Percentiles rank a stretch among this genome's conserved stretches.
phyloP scores from a whole-genome alignment of 2,113 vertebrate species.

The Pelobates fuscus region DNA sequence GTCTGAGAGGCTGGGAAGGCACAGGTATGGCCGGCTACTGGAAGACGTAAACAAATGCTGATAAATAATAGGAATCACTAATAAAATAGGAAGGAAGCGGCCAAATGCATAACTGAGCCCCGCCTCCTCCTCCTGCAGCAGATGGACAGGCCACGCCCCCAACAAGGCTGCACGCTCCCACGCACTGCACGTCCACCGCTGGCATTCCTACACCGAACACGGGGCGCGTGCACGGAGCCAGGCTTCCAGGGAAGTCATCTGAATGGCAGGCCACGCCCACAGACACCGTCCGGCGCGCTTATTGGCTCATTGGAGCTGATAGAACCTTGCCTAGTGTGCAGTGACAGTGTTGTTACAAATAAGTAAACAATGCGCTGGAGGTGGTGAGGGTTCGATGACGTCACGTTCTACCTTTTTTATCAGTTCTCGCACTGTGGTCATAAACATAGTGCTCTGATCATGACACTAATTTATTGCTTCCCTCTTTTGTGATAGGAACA shows the following conservation, averaged over 20 bases:
- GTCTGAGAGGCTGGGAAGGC: not conserved
- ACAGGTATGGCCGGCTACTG: not conserved
- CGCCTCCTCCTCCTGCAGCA: constrained; percentile 10
- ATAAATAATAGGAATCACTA: not conserved
- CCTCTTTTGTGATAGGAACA: no score
- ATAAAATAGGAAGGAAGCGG: constrained; percentile 19
- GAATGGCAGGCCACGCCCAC: not conserved
- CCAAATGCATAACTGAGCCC: not conserved
- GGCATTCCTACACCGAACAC: not conserved
- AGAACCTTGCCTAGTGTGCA: no score
- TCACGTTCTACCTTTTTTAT: no score
- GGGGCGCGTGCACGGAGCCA: not conserved
- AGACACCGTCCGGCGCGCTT: no score
- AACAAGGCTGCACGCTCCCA: not conserved
- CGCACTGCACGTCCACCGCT: constrained; percentile 9
- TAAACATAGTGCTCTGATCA: no score
- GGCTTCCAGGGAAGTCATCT: not conserved
- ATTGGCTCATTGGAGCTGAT: no score
- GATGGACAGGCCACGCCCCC: constrained; percentile 11
- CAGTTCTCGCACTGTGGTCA: no score
- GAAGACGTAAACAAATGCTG: constrained; percentile 15
- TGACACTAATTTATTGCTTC: no score
- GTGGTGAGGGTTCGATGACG: not conserved
- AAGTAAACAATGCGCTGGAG: not conserved
- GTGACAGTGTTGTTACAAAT: not conserved